These are phyloP conservation scores for Cydia amplana DNA, from an alignment of 1,140 invertebrate species.

Conservation along the genomic window DNA sequence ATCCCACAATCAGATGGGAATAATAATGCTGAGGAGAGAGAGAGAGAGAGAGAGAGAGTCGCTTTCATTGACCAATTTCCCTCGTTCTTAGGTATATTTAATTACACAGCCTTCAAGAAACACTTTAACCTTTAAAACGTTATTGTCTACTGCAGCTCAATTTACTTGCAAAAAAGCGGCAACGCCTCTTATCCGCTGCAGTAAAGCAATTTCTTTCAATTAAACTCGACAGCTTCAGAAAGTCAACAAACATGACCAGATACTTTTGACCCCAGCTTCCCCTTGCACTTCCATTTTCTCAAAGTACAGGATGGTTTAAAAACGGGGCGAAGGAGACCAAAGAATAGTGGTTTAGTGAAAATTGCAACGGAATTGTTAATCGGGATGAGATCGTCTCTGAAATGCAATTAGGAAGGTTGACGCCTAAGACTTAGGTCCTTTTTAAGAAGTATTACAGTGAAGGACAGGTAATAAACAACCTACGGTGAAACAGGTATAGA, in stretches of 20 bases:
- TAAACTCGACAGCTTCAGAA: slow-evolving; percentile 20
- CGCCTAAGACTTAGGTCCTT: neutral
- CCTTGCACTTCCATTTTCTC: neutral
- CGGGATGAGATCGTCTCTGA: slow-evolving; percentile 15
- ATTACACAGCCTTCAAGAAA: neutral
- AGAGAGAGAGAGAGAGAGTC: no score
- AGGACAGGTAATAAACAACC: neutral
- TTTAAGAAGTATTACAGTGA: neutral
- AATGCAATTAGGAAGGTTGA: slow-evolving; percentile 25
- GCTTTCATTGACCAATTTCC: no score
- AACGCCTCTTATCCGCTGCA: slow-evolving; percentile 1
- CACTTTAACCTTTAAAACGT: neutral
- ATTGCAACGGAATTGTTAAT: slow-evolving; percentile 31
- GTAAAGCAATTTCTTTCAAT: slow-evolving; percentile 30
- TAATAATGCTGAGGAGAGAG: no score
- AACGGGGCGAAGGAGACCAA: neutral
- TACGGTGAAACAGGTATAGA: no score
- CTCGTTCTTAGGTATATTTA: neutral
- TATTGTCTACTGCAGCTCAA: neutral
- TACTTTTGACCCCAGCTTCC: neutral
- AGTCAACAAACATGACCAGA: slow-evolving; percentile 17
- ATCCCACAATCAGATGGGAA: no score
- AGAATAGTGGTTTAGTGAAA: neutral
- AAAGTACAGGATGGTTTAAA: neutral
- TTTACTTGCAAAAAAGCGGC: slow-evolving; percentile 7